Base-by-base conservation (phyloP, 2,888 invertebrate species). In the Tanypteryx hageni region DNA sequence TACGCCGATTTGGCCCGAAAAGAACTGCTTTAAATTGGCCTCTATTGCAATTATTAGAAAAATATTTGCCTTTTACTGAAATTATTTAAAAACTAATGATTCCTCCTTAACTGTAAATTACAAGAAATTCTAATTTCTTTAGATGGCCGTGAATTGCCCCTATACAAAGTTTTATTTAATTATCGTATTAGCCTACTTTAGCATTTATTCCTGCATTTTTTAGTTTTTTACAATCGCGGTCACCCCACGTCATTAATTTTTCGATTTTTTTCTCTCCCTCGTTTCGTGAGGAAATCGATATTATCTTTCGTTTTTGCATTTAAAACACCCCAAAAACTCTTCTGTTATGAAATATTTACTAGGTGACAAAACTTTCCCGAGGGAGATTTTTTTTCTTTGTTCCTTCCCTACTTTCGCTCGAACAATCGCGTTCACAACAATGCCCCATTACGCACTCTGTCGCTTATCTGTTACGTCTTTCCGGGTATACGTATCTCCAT, bases 341-440 rank as follows among this genome's bases (percentile, higher is more conserved):
- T 61, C 11, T 44, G 64, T 89, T 27, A 89, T 68, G 89, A 89
- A 89, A 89, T 89, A 22, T 27, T 56, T 44, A 89, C 64, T n/a
- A 68, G 89, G 89, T 89, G 89, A 44, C 56, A 64, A 89, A 89
- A 44, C 61, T 89, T 89, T 89, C 89, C 89, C 89, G n/a, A 44
- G 89, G 68, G 89, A 89, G 64, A 44, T 89, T 89, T 89, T 89
- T n/a, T 64, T 89, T 61, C 64, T 18, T n/a, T 64, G 64, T 89
- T 89, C 61, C 64, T 89, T 64, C 44, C 64, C 44, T 64, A 61
- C 44, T 44, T 44, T 64, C 64, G 64, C 44, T 64, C 61, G 61
- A n/a, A 68, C 31, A 56, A 56, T n/a, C 64, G 31, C 31, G 31
- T 64, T 11, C 89, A 64, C 44, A 89, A 89, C 64, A 89, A 89